Conservation (phyloP, 2,797 vertebrate species). For the Acanthurus leucopareius region DNA sequence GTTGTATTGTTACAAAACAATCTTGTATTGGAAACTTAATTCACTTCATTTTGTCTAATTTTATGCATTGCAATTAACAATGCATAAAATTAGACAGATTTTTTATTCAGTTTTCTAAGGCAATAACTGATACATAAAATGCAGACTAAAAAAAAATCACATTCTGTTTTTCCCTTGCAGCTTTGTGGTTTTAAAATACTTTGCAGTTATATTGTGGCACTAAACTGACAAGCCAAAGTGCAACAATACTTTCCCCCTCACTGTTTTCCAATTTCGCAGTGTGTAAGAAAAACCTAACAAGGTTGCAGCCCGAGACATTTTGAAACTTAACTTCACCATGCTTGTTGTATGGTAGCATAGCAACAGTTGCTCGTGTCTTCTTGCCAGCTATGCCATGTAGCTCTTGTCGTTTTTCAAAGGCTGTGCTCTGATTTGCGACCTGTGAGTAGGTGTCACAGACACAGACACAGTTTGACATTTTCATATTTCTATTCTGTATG, state of each 20-base stretch:
- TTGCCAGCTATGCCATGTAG: neutral
- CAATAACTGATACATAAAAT: neutral
- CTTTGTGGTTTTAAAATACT: neutral
- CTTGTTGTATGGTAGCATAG: constrained; percentile 15
- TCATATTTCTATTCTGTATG: constrained; percentile 43
- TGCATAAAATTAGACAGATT: neutral
- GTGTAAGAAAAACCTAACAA: neutral
- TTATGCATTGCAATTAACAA: neutral
- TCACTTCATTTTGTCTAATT: neutral
- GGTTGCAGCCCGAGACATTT: neutral
- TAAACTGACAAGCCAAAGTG: constrained; percentile 15
- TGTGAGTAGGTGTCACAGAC: constrained; percentile 42
- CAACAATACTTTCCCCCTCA: neutral
- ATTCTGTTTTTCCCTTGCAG: neutral
- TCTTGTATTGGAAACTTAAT: neutral
- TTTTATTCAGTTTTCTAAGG: neutral
- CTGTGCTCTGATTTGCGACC: constrained; percentile 14
- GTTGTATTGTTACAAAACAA: neutral
- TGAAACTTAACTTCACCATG: constrained; percentile 12
- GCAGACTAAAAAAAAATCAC: neutral
- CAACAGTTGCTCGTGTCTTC: neutral
- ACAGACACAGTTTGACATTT: constrained; percentile 47
- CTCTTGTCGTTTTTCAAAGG: constrained; percentile 28
- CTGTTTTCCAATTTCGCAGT: neutral
- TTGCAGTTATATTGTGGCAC: constrained; percentile 3